Conservation (phyloP, 2,888 invertebrate genomes). For the Gymnoscelis rufifasciata region DNA sequence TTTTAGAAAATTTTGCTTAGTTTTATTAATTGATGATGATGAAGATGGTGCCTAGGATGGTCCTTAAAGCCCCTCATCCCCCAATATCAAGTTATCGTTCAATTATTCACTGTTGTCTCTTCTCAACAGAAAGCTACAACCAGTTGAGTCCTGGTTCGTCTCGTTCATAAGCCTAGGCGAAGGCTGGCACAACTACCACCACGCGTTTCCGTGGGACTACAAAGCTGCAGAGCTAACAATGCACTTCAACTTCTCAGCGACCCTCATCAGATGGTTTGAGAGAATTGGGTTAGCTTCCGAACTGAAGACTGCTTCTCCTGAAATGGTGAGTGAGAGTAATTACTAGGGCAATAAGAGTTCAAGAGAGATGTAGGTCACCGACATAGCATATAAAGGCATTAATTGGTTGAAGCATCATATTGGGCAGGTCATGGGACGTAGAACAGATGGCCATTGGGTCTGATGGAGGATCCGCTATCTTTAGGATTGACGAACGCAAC, state of each 20-base stretch:
- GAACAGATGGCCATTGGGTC: too few relatives aligned
- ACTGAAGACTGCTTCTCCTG: slow-evolving; percentile 70
- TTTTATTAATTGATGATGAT: too few relatives aligned
- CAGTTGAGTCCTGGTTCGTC: slow-evolving; percentile 87
- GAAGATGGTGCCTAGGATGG: too few relatives aligned
- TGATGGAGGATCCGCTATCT: too few relatives aligned
- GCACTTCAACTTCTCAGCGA: slow-evolving; percentile 81
- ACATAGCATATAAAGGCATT: slow-evolving; percentile 74
- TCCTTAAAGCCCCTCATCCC: background rate
- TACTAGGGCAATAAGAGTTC: background rate
- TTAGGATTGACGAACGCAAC: too few relatives aligned
- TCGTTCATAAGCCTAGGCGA: slow-evolving; percentile 86
- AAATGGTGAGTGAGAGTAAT: slow-evolving; percentile 44
- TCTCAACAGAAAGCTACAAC: slow-evolving; percentile 82
- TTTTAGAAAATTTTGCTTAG: too few relatives aligned
- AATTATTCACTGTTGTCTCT: background rate
- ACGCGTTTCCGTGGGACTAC: slow-evolving; percentile 95
- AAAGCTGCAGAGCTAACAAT: slow-evolving; percentile 89
- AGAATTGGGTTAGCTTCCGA: slow-evolving; percentile 82
- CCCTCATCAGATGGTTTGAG: slow-evolving; percentile 81
- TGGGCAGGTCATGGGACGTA: too few relatives aligned
- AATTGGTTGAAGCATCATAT: too few relatives aligned
- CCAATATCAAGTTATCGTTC: background rate
- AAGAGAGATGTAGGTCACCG: too few relatives aligned
- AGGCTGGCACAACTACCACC: slow-evolving; percentile 97